These are phyloP conservation scores for Gopherus evgoodei DNA, from an alignment of 2,113 vertebrate species.

Conservation along the genomic window DNA sequence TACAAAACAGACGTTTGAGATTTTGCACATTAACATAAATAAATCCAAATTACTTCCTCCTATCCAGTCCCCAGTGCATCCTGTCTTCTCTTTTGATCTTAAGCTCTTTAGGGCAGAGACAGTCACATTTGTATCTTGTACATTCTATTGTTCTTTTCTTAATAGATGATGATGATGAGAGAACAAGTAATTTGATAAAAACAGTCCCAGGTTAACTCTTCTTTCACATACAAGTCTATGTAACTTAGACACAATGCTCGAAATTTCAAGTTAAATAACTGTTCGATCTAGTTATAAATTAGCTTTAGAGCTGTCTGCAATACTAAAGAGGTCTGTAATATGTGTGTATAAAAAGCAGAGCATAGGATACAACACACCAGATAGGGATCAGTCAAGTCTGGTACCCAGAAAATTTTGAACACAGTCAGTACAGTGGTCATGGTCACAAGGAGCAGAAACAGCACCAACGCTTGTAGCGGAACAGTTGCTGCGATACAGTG, in stretches of 20 bases:
- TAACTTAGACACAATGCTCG: background rate
- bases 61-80: conserved; percentile 47
- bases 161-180: conserved; percentile 45
- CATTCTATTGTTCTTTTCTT: conserved; percentile 28
- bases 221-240: conserved; percentile 19
- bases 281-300: background rate
- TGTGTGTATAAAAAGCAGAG: background rate
- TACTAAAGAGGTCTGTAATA: background rate
- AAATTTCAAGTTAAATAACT: background rate
- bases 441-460: background rate
- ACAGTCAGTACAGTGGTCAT: background rate
- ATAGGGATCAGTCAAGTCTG: background rate
- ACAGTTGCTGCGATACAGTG: background rate
- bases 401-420: background rate
- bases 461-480: background rate
- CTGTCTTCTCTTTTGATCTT: conserved; percentile 17
- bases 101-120: conserved; percentile 24
- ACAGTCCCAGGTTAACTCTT: background rate
- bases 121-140: conserved; percentile 30
- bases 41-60: conserved; percentile 12
- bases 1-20: too few relatives aligned
- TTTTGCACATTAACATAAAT: background rate
- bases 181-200: conserved; percentile 28
- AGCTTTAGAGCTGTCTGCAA: background rate
- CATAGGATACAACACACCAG: background rate